phyloP scores from a whole-genome alignment of 2,888 invertebrate species.

The Folsomia candida region DNA sequence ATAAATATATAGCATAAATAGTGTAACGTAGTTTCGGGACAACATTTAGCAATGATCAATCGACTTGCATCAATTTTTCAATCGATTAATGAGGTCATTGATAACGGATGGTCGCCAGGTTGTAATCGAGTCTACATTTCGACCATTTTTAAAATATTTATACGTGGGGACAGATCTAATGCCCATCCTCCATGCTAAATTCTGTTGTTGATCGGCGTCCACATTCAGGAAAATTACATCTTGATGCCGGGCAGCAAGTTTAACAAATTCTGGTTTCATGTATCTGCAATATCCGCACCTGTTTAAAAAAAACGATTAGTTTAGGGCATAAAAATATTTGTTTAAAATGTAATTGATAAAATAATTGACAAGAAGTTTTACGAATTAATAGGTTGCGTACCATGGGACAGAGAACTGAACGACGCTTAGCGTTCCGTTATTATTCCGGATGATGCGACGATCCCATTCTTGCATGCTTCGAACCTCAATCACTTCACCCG shows the following conservation, averaged over 20 bases:
- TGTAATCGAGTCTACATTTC: not conserved
- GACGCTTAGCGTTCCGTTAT: not conserved
- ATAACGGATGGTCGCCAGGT: not conserved
- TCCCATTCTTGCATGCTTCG: not conserved
- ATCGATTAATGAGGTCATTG: not conserved
- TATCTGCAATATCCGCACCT: constrained; percentile 2
- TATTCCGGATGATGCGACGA: not conserved
- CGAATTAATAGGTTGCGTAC: not conserved
- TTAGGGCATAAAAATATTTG: not conserved
- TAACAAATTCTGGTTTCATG: not conserved
- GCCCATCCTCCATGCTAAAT: constrained; percentile 1
- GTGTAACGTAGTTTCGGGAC: too few relatives aligned
- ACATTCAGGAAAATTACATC: constrained; percentile 1
- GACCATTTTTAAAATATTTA: not conserved
- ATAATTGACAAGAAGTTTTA: not conserved
- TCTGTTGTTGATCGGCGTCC: not conserved
- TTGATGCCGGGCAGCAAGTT: not conserved
- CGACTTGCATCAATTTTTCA: too few relatives aligned
- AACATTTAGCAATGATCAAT: too few relatives aligned
- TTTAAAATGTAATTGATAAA: not conserved
- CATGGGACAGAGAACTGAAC: not conserved
- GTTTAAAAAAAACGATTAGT: too few relatives aligned
- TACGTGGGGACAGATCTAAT: constrained; percentile 7
- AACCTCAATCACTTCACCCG: not conserved
- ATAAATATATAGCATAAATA: too few relatives aligned